These are phyloP conservation scores for Rattus norvegicus DNA, from an alignment of 2,113 vertebrate species.

Conservation along the genomic window DNA sequence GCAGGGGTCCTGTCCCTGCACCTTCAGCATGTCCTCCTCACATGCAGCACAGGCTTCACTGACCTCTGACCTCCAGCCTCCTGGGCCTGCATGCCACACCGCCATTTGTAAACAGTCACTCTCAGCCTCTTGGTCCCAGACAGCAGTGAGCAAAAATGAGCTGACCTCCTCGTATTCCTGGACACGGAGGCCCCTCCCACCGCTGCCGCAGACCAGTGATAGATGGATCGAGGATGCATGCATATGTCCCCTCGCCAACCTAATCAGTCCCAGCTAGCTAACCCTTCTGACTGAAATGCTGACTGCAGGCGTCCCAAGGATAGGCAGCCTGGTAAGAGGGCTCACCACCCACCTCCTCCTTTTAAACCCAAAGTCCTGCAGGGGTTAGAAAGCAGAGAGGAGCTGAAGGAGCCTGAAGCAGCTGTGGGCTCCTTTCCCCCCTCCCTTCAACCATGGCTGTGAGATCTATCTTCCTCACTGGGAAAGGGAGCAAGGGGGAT, in stretches of 20 bases:
- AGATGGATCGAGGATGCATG: too few species aligned
- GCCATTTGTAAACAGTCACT: neutral
- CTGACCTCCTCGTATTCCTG: neutral
- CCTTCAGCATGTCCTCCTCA: neutral
- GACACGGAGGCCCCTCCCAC: neutral
- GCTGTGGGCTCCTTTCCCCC: slow-evolving; percentile 28
- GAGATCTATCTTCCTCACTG: slow-evolving; percentile 56
- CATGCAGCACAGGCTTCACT: neutral
- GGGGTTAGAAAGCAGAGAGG: neutral
- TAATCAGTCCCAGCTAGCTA: neutral
- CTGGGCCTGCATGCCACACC: neutral
- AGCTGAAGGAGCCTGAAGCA: neutral
- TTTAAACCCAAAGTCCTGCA: neutral
- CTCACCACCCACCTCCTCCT: neutral
- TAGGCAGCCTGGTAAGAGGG: neutral
- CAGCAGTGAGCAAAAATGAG: neutral
- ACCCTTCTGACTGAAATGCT: slow-evolving; percentile 9
- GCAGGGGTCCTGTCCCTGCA: neutral
- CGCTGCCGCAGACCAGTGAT: neutral
- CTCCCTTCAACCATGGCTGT: slow-evolving; percentile 30
- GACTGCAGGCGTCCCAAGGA: neutral
- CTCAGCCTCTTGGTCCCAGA: neutral
- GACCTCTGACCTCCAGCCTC: neutral
- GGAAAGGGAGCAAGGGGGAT: slow-evolving; percentile 50
- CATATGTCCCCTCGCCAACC: neutral